Base-by-base conservation (phyloP, 2,797 vertebrate species). In the Poliocrania exsul region DNA sequence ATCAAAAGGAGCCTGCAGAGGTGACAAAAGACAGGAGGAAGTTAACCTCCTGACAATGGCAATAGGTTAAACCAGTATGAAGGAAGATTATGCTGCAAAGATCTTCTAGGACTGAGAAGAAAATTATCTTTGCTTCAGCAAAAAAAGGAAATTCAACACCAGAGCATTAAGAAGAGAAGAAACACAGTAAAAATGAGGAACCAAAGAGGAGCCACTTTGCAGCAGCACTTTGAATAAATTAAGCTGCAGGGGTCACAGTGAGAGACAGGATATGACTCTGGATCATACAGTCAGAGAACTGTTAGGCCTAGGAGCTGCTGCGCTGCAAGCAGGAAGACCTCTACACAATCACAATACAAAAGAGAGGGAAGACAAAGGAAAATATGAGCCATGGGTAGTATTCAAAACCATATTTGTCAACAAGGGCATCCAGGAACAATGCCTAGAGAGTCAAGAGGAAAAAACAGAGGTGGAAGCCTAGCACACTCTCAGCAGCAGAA, bases 11-110 rank as follows among this genome's bases (percentile, higher is more conserved):
- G 58, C 75, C 89, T 93, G 84, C 51, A 57, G 51, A 57, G 44
- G 80, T 86, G 87, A 95, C 75, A 90, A 89, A 91, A 94, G 73
- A 88, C 91, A 93, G 83, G 64, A 46, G 46, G 50, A 93, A 92
- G 91, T 94, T 96, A 95, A 96, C 92, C 91, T 96, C 44, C 83
- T 91, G 90, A 96, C 93, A 84, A 81, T 19, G 70, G 77, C 81
- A 94, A 90, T 60, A 90, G 70, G 73, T 90, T 89, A 91, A 93
- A 47, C 65, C 74, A 83, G 58, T 86, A 54, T 70, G 66, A 92
- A 92, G 83, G 73, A 90, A 93, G 71, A 50, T 95, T 94, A 84
- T 23, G 70, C 70, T 53, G 82, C 29, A 93, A 86, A 93, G 54
- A 58, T 47, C 58, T 90, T 90, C 50, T 29, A 72, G 33, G 58